Conservation (phyloP, 1,140 invertebrate species). For the Lepidurus couesii region DNA sequence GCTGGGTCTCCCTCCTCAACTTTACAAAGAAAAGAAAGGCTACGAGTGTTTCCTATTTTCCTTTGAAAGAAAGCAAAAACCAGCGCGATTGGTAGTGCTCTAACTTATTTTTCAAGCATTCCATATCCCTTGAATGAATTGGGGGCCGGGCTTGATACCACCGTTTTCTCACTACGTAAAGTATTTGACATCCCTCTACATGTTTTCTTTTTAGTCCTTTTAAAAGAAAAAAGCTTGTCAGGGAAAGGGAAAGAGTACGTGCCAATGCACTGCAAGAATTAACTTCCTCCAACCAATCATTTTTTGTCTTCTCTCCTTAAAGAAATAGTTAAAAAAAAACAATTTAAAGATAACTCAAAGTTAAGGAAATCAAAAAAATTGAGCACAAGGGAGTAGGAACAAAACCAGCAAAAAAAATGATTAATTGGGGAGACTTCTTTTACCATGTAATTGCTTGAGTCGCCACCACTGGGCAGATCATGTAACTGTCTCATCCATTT, state of each 20-base stretch:
- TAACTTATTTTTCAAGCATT: constrained; percentile 3
- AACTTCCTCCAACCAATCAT: not conserved
- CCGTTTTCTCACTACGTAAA: not conserved
- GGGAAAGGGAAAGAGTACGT: not conserved
- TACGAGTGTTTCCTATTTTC: not conserved
- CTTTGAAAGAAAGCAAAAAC: not conserved
- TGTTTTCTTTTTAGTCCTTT: not conserved
- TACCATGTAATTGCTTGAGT: not conserved
- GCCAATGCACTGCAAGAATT: not conserved
- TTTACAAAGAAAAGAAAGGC: not conserved
- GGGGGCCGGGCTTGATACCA: not conserved
- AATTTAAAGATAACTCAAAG: constrained; percentile 6
- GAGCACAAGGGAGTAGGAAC: not conserved
- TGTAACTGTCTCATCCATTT: not conserved
- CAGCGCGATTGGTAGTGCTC: not conserved
- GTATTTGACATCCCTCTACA: not conserved
- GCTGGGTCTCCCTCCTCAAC: not conserved
- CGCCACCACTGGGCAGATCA: no score
- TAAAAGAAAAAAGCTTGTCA: not conserved
- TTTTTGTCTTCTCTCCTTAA: not conserved
- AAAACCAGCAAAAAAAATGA: constrained; percentile 10
- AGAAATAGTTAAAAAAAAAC: not conserved
- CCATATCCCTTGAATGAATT: constrained; percentile 13
- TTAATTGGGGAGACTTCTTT: not conserved
- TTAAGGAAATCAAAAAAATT: constrained; percentile 20